Conservation (phyloP, 2,113 vertebrate species). For the Porphyrio hochstetteri region DNA sequence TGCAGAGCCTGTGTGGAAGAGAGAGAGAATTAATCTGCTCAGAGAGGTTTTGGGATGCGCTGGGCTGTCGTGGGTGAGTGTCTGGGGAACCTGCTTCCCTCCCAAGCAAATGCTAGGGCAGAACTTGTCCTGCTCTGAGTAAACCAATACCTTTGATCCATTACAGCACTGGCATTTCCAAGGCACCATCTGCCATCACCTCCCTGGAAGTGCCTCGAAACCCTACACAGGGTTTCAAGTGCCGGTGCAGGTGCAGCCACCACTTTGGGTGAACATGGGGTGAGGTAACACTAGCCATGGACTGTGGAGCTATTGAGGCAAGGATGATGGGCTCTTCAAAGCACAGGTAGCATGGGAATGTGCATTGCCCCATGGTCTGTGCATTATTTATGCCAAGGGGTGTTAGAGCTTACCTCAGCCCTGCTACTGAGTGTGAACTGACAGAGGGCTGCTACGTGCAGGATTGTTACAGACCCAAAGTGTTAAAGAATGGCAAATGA, state of each 20-base stretch:
- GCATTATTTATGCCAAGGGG: background rate
- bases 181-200: fast-evolving
- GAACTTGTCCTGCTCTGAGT: background rate
- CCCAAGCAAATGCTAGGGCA: background rate
- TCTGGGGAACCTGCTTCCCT: background rate
- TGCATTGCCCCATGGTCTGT: fast-evolving
- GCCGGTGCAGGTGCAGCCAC: background rate
- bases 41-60: fast-evolving
- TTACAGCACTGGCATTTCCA: background rate
- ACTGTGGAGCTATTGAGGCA: fast-evolving
- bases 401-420: background rate
- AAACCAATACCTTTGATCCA: background rate
- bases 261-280: fast-evolving
- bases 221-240: background rate
- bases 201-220: too few species aligned
- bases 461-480: fast-evolving
- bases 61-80: fast-evolving
- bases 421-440: background rate
- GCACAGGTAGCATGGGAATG: fast-evolving
- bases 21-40: background rate
- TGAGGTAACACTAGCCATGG: fast-evolving
- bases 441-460: background rate
- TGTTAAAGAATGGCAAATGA: background rate
- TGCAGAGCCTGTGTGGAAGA: background rate
- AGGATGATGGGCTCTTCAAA: background rate